A percentile compares a stretch with the other conserved stretches of the same genome.
Conservation (phyloP, 2,797 vertebrate genomes). For the Enteromius paludinosus region DNA sequence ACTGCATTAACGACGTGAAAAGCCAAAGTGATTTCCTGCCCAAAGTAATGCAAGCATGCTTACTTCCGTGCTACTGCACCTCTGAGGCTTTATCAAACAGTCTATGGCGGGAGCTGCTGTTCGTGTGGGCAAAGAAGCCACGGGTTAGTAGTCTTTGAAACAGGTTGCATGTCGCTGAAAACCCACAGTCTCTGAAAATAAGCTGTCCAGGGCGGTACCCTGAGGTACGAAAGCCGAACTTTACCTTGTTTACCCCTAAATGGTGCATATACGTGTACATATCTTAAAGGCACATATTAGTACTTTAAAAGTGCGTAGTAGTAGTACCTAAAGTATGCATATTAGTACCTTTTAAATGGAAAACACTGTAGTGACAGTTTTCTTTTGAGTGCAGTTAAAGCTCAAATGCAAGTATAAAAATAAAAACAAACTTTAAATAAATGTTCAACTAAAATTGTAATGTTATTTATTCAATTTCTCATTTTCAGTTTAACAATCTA, state of each 20-base stretch:
- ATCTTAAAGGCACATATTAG: neutral
- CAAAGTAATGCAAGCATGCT: neutral
- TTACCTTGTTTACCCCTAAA: neutral
- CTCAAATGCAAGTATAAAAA: neutral
- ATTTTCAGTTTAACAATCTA: neutral
- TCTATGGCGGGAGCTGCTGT: neutral
- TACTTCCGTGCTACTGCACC: conserved; percentile 29
- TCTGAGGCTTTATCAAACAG: neutral
- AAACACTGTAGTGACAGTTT: neutral
- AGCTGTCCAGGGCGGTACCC: neutral
- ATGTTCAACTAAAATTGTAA: neutral
- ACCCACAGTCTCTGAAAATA: neutral
- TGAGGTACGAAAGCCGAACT: neutral
- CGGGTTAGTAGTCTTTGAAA: neutral
- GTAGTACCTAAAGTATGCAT: neutral
- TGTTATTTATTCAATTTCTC: neutral
- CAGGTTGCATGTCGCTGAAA: neutral
- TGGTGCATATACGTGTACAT: neutral
- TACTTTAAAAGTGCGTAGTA: neutral
- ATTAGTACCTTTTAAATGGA: neutral
- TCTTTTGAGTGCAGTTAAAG: neutral
- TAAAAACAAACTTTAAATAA: neutral
- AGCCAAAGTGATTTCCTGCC: conserved; percentile 14
- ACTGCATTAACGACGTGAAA: neutral
- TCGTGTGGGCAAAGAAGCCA: neutral